phyloP scores from a whole-genome alignment of 2,888 invertebrate species.

The Dolichopus griseipennis region DNA sequence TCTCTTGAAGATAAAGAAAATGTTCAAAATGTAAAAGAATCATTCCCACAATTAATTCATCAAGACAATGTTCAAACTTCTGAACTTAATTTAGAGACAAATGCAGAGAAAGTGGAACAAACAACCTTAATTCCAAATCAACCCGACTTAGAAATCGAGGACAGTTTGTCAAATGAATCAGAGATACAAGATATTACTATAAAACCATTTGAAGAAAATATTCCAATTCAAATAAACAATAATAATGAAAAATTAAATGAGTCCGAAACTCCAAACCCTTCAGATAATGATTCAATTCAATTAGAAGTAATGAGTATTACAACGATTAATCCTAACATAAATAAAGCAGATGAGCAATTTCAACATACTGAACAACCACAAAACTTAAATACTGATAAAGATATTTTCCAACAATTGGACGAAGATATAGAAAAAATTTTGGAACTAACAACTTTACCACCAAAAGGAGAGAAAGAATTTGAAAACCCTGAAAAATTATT shows the following conservation, averaged over 20 bases:
- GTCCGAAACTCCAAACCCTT: background rate
- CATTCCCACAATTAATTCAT: background rate
- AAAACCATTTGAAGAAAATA: background rate
- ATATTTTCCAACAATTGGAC: background rate
- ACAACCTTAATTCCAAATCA: background rate
- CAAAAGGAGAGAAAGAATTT: conserved; percentile 25
- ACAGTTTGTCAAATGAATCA: background rate
- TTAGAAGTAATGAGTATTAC: background rate
- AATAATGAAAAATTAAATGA: background rate
- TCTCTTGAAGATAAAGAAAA: background rate
- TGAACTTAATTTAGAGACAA: too few relatives aligned
- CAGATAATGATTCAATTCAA: background rate
- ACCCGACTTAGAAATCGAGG: background rate
- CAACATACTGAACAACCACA: background rate
- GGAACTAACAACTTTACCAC: background rate
- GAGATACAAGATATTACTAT: background rate
- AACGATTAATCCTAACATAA: background rate
- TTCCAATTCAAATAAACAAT: too few relatives aligned
- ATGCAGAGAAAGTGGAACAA: too few relatives aligned
- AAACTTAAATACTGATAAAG: background rate
- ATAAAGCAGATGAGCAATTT: background rate
- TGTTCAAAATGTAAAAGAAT: background rate
- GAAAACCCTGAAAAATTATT: conserved; percentile 11
- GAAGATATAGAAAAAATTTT: background rate
- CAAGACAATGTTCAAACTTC: background rate